phyloP scores from a whole-genome alignment of 2,888 invertebrate genomes.

The Minunthozetes semirufus region DNA sequence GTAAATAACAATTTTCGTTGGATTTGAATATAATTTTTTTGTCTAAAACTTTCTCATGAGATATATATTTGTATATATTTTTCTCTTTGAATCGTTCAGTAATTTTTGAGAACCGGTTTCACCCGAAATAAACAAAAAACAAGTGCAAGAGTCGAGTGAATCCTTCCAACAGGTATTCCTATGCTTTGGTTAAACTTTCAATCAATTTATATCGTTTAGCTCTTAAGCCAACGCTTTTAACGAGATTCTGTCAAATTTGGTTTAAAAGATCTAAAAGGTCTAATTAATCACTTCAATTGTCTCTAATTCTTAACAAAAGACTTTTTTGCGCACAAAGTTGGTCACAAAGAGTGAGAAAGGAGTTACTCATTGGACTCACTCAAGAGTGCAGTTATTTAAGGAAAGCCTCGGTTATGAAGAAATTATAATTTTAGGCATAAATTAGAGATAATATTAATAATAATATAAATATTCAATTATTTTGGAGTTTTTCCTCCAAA shows the following conservation, averaged over 20 bases:
- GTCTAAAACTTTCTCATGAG: not conserved
- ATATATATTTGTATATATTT: not conserved
- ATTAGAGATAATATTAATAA: too few species aligned
- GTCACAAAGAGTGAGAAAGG: not conserved
- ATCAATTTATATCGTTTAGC: conserved; percentile 21
- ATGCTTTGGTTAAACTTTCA: not conserved
- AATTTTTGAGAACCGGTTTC: conserved; percentile 16
- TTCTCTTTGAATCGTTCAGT: not conserved
- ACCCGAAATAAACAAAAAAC: not conserved
- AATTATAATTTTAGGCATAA: too few species aligned
- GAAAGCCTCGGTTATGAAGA: too few species aligned
- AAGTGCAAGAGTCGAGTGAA: not conserved
- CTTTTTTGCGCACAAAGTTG: not conserved
- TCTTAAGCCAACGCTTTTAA: not conserved
- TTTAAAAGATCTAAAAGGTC: not conserved
- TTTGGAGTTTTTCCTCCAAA: not conserved
- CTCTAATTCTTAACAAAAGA: not conserved
- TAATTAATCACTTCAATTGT: not conserved
- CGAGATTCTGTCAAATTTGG: not conserved
- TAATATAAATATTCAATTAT: not conserved
- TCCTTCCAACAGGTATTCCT: not conserved
- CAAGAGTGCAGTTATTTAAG: not conserved
- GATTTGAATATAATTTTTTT: not conserved
- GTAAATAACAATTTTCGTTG: not conserved
- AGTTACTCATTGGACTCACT: not conserved